A percentile compares a stretch with the other conserved stretches of the same genome.
phyloP scores from a whole-genome alignment of 2,797 vertebrate genomes.

The Mormyrops attenuatus region DNA sequence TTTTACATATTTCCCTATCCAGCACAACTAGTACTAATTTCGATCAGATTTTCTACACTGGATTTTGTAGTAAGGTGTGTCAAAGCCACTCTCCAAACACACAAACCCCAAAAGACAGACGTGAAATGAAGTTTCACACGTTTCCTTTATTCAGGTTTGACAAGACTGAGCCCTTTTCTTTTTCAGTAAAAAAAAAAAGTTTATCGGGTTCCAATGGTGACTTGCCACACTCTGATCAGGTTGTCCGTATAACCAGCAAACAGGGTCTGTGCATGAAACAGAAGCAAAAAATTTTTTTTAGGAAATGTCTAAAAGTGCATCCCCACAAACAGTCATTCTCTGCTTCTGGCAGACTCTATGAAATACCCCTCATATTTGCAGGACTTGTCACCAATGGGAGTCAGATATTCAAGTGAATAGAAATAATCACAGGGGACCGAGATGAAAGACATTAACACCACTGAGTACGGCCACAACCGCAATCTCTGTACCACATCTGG shows the following conservation, averaged over 20 bases:
- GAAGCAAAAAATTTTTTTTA: background rate
- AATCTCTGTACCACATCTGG: background rate
- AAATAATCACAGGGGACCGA: conserved; percentile 61
- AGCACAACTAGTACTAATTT: background rate
- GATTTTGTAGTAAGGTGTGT: background rate
- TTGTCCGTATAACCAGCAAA: conserved; percentile 96
- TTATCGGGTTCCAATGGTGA: conserved; percentile 91
- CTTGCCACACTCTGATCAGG: conserved; percentile 95
- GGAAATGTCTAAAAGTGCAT: background rate
- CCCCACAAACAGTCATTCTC: background rate
- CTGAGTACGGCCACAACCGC: background rate
- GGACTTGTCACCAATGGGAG: conserved; percentile 62
- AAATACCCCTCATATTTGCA: conserved; percentile 74
- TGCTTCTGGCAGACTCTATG: background rate
- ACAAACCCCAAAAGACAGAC: background rate
- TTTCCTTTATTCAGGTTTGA: conserved; percentile 64
- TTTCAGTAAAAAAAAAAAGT: conserved; percentile 33
- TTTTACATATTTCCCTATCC: background rate
- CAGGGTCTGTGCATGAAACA: conserved; percentile 67
- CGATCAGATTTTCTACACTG: background rate
- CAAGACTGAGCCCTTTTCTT: conserved; percentile 25
- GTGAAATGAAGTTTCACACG: conserved; percentile 31
- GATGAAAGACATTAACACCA: background rate
- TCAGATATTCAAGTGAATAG: conserved; percentile 63
- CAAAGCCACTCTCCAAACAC: background rate